Conservation (phyloP, 2,888 invertebrate species). For the Pilophorus perplexus region DNA sequence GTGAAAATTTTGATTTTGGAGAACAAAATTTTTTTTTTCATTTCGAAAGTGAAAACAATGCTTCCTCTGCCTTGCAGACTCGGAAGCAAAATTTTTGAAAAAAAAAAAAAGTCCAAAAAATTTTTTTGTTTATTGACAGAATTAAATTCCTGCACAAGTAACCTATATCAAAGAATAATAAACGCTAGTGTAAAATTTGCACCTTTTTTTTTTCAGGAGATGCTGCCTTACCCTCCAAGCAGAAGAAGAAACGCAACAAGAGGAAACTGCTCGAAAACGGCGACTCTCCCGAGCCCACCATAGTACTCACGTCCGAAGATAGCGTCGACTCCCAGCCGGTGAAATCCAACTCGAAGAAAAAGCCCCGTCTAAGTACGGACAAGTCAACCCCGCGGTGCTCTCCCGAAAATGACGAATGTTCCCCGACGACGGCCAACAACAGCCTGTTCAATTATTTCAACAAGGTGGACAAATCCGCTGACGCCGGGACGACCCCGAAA, state of each 20-base stretch:
- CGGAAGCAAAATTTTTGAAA: too few relatives aligned
- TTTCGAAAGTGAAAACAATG: too few relatives aligned
- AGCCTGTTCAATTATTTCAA: constrained; percentile 62
- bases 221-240: too few relatives aligned
- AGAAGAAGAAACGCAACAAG: neutral
- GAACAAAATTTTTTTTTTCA: too few relatives aligned
- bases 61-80: too few relatives aligned
- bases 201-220: constrained; percentile 1
- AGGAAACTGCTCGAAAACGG: neutral
- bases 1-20: too few relatives aligned
- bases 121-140: too few relatives aligned
- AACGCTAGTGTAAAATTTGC: too few relatives aligned
- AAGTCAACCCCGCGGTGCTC: constrained; percentile 18
- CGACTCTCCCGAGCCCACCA: neutral
- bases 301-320: neutral
- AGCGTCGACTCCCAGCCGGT: neutral
- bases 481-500: neutral
- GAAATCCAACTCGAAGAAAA: neutral
- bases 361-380: neutral
- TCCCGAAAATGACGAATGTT: constrained; percentile 18
- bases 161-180: too few relatives aligned
- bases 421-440: constrained; percentile 54
- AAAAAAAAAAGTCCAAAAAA: too few relatives aligned
- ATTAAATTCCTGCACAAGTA: too few relatives aligned
- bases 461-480: constrained; percentile 55